Percentiles rank a stretch among this genome's conserved stretches.
phyloP scores from a whole-genome alignment of 1,140 invertebrate species.

The Propsilocerus akamusi region DNA sequence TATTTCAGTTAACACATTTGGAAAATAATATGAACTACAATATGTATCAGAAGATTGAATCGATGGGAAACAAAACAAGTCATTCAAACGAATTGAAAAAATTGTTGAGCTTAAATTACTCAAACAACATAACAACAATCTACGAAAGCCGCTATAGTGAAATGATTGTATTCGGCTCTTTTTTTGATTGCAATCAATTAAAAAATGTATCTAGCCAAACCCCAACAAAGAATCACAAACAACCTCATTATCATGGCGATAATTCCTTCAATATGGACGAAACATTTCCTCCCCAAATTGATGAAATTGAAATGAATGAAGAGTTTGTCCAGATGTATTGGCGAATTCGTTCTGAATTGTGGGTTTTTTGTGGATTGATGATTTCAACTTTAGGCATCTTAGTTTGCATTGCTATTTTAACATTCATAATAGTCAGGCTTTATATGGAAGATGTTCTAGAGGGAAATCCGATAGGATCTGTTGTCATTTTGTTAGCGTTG shows the following conservation, averaged over 20 bases:
- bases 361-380: constrained; percentile 28
- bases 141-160: neutral
- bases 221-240: neutral
- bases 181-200: neutral
- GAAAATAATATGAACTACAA: neutral
- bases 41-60: neutral
- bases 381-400: constrained; percentile 26
- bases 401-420: constrained; percentile 26
- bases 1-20: neutral
- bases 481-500: constrained; percentile 25
- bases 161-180: neutral
- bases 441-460: constrained; percentile 27
- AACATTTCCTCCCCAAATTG: neutral
- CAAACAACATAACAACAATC: neutral
- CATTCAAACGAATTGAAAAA: neutral
- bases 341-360: constrained; percentile 25
- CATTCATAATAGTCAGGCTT: constrained; percentile 26
- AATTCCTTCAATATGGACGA: neutral
- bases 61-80: too few species aligned
- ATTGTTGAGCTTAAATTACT: neutral
- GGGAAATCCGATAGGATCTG: constrained; percentile 27
- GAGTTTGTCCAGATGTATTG: constrained; percentile 23
- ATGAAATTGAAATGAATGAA: constrained; percentile 7
- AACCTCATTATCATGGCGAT: neutral
- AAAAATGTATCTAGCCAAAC: neutral